phyloP scores from a whole-genome alignment of 1,140 invertebrate genomes.

The Drosophila ficusphila region DNA sequence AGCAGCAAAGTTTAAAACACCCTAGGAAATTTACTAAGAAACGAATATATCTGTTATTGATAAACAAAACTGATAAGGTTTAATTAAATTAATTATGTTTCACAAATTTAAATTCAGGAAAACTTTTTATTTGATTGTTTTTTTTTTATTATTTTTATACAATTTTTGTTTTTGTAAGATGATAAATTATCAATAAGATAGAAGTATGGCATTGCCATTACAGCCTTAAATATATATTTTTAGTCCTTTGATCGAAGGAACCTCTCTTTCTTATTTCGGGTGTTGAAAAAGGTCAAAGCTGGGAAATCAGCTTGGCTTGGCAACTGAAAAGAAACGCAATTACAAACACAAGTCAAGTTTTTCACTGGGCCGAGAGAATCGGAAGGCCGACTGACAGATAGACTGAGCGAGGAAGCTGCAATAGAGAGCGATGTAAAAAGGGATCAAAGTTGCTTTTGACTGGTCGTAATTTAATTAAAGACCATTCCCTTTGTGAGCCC shows the following conservation, averaged over 20 bases:
- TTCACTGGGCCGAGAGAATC: slow-evolving; percentile 24
- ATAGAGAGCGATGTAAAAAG: slow-evolving; percentile 40
- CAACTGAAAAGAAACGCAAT: slow-evolving; percentile 66
- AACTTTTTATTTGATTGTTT: no score
- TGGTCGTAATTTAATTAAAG: slow-evolving; percentile 79
- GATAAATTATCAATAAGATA: no score
- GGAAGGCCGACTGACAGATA: neutral
- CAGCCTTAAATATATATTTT: no score
- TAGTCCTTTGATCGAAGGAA: neutral
- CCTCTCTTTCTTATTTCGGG: neutral
- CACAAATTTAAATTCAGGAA: no score
- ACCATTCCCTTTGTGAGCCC: slow-evolving; percentile 60
- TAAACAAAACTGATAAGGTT: no score
- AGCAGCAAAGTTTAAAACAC: slow-evolving; percentile 6
- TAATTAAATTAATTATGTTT: no score
- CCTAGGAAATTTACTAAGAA: slow-evolving; percentile 5
- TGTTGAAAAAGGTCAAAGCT: slow-evolving; percentile 7
- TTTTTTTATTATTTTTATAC: no score
- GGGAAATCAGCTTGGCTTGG: slow-evolving; percentile 45
- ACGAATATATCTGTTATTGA: no score
- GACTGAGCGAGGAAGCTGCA: slow-evolving; percentile 7
- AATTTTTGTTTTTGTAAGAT: no score
- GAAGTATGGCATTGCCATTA: no score
- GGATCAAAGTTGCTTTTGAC: slow-evolving; percentile 79
- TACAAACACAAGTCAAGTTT: slow-evolving; percentile 76